phyloP scores from a whole-genome alignment of 2,113 vertebrate genomes.

The Meleagris gallopavo region DNA sequence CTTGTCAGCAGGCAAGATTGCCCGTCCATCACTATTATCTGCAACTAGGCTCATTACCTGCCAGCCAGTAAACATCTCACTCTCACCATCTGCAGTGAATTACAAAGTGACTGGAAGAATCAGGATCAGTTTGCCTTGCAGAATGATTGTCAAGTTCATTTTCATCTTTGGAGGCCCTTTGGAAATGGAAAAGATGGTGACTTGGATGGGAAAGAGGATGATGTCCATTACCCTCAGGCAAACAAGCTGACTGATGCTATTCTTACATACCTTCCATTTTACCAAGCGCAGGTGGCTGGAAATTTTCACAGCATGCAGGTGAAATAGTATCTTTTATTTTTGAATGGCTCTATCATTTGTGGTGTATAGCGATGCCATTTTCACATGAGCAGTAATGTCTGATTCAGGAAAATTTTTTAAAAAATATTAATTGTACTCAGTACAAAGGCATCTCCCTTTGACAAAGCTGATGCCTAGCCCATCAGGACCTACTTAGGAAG shows the following conservation, averaged over 20 bases:
- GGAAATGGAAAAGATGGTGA: conserved; percentile 59
- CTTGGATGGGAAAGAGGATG: conserved; percentile 53
- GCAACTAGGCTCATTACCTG: conserved; percentile 78
- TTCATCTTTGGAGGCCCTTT: conserved; percentile 75
- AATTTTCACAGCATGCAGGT: conserved; percentile 56
- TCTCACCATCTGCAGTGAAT: conserved; percentile 82
- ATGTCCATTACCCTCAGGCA: conserved; percentile 40
- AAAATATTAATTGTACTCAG: conserved; percentile 55
- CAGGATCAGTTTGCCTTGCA: conserved; percentile 76
- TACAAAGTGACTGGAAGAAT: conserved; percentile 81
- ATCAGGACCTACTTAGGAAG: not conserved
- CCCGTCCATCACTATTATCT: conserved; percentile 80
- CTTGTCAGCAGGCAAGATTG: conserved; percentile 71
- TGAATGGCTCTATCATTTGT: conserved; percentile 18
- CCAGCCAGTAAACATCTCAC: conserved; percentile 79
- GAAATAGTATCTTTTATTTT: conserved; percentile 46
- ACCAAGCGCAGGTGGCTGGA: conserved; percentile 32
- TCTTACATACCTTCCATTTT: conserved; percentile 58
- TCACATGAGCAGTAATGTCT: conserved; percentile 32
- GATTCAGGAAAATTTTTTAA: conserved; percentile 54
- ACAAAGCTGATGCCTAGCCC: conserved; percentile 16
- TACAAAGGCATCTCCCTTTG: conserved; percentile 11
- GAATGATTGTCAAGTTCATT: conserved; percentile 79
- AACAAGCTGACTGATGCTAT: conserved; percentile 42
- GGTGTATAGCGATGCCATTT: conserved; percentile 38